Evolutionary conservation across 1,140 invertebrate species (phyloP).

Genomic region (Plutomurus gul): DNA sequence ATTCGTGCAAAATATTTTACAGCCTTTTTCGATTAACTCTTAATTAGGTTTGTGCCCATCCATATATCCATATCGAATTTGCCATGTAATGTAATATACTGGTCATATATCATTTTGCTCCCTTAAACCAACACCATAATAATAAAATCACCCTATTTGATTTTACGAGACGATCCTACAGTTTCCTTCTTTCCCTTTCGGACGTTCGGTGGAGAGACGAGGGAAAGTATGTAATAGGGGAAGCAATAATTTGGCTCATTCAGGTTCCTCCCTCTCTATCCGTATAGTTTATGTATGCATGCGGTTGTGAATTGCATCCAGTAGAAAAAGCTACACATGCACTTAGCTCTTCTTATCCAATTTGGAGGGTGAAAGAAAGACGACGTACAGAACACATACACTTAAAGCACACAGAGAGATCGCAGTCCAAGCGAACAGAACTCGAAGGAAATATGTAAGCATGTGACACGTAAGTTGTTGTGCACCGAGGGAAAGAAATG

Average conservation of each 20-base stretch:
- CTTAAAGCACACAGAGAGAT: background rate
- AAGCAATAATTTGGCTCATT: constrained; percentile 16
- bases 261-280: background rate
- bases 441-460: background rate
- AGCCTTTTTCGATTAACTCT: background rate
- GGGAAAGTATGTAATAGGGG: constrained; percentile 6
- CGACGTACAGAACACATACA: background rate
- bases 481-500: background rate
- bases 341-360: constrained; percentile 30
- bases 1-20: too few relatives aligned
- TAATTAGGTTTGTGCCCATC: constrained; percentile 6
- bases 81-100: constrained; percentile 20
- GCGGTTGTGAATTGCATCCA: background rate
- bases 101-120: constrained; percentile 10
- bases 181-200: background rate
- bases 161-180: constrained; percentile 22
- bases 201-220: too few relatives aligned
- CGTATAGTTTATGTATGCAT: constrained; percentile 9
- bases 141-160: constrained; percentile 26
- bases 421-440: background rate
- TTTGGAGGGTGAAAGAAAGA: constrained; percentile 22
- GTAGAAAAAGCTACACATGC: background rate
- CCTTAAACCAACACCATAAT: constrained; percentile 29
- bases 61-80: background rate
- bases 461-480: background rate